phyloP scores from a whole-genome alignment of 2,888 invertebrate species.

The Chrysina gloriosa region DNA sequence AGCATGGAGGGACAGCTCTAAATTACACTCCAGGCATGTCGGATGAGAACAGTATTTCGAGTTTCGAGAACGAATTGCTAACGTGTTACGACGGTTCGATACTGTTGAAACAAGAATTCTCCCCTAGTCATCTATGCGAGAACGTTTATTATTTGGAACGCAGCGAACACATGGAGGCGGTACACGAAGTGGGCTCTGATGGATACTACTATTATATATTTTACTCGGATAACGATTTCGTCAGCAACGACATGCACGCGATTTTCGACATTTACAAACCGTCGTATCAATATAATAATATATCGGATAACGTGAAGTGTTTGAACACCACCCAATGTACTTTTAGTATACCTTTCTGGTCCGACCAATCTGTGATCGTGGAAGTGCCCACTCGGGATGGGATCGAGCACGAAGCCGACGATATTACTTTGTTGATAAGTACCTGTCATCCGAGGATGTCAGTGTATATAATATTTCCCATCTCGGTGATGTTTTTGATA shows the following conservation, averaged over 20 bases:
- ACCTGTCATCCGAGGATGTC: slow-evolving; percentile 84
- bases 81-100: slow-evolving; percentile 83
- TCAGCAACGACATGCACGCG: slow-evolving; percentile 83
- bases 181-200: slow-evolving; percentile 78
- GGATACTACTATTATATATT: slow-evolving; percentile 92
- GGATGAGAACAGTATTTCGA: slow-evolving; percentile 79
- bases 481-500: slow-evolving; percentile 79
- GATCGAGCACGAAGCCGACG: slow-evolving; percentile 80
- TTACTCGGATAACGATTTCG: slow-evolving; percentile 86
- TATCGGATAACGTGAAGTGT: slow-evolving; percentile 75
- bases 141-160: slow-evolving; percentile 77
- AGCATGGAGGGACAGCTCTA: slow-evolving; percentile 79
- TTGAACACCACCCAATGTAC: slow-evolving; percentile 82
- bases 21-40: slow-evolving; percentile 68
- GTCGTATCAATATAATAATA: slow-evolving; percentile 81
- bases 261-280: slow-evolving; percentile 88
- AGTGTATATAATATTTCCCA: slow-evolving; percentile 84
- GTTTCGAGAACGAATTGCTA: slow-evolving; percentile 82
- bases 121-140: slow-evolving; percentile 75
- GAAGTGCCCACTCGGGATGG: slow-evolving; percentile 87
- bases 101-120: slow-evolving; percentile 78
- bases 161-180: slow-evolving; percentile 75
- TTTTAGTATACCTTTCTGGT: slow-evolving; percentile 78
- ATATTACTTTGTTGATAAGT: slow-evolving; percentile 78
- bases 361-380: slow-evolving; percentile 84